phyloP scores from a whole-genome alignment of 2,113 vertebrate species.

The Gracilinanus agilis region DNA sequence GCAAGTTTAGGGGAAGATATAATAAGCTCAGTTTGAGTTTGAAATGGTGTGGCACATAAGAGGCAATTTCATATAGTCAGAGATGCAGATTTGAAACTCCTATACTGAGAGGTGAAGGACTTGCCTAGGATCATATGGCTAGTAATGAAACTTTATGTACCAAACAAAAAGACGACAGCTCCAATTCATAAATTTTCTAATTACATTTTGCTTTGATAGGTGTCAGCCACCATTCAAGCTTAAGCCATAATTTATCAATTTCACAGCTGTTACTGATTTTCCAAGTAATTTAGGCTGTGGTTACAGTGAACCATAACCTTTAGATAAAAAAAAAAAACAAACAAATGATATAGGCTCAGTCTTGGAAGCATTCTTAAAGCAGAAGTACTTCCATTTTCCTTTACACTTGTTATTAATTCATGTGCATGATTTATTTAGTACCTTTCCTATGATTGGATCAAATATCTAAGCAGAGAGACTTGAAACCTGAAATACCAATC shows the following conservation, averaged over 20 bases:
- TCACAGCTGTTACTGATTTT: not conserved
- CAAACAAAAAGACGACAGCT: not conserved
- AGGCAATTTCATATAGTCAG: not conserved
- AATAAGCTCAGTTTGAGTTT: not conserved
- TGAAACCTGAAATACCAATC: not conserved
- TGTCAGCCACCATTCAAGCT: not conserved
- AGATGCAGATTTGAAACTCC: not conserved
- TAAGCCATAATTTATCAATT: not conserved
- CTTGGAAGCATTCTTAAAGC: not conserved
- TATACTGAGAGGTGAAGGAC: not conserved
- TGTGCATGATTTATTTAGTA: not conserved
- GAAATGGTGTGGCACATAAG: not conserved
- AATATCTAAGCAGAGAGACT: not conserved
- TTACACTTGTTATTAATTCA: not conserved
- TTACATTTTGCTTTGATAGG: not conserved
- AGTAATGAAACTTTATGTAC: constrained; percentile 1
- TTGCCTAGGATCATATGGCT: not conserved
- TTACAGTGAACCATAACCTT: not conserved
- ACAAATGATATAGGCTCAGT: not conserved
- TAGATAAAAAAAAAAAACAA: not conserved
- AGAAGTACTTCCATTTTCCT: not conserved
- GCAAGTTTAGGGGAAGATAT: not conserved
- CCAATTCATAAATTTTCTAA: constrained; percentile 6
- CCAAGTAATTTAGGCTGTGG: not conserved
- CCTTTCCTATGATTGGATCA: not conserved